Evolutionary conservation across 37 sponge, comb jelly and placozoan genomes (phyloP).

Genomic region (Mnemiopsis leidyi): DNA sequence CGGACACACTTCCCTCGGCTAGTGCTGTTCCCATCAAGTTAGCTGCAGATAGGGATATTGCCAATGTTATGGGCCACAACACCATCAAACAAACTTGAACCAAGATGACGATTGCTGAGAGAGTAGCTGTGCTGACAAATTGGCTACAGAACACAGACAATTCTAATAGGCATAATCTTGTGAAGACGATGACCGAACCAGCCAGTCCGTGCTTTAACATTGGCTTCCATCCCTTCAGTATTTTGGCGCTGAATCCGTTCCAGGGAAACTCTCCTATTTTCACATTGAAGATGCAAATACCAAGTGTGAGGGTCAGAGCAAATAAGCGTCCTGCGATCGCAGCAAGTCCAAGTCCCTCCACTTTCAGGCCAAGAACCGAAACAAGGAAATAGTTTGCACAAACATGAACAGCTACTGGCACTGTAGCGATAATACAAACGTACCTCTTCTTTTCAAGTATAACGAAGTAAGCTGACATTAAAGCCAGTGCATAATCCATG

Average conservation of each 20-base stretch:
- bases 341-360: neutral
- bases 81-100: neutral
- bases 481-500: neutral
- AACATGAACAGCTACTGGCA: neutral
- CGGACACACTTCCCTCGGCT: neutral
- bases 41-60: neutral
- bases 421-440: neutral
- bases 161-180: neutral
- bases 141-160: neutral
- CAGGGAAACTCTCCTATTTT: neutral
- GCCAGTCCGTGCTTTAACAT: neutral
- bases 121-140: neutral
- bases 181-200: neutral
- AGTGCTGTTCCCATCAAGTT: conserved; percentile 9
- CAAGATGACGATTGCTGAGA: neutral
- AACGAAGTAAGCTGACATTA: neutral
- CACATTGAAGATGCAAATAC: neutral
- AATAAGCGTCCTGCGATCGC: neutral
- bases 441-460: neutral
- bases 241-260: neutral
- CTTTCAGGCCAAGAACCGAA: neutral
- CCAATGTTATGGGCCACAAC: neutral
- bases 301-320: neutral
- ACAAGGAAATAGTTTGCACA: neutral
- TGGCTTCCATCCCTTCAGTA: conserved; percentile 2